Evolutionary conservation across 2,113 vertebrate genomes (phyloP).

Genomic region (Dinomys branickii): DNA sequence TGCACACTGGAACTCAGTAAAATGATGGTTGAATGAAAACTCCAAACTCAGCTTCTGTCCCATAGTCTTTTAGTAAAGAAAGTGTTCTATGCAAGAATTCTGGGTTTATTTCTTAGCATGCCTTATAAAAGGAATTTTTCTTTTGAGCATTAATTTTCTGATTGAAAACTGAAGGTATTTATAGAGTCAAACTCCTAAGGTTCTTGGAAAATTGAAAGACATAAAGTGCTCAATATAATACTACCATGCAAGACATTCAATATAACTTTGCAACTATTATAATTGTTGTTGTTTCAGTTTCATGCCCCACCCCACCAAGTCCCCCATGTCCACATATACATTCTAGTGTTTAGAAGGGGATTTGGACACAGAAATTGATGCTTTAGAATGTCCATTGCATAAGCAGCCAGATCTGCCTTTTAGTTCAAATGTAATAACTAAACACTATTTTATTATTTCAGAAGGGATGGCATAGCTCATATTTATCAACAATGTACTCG

Average conservation of each 20-base stretch:
- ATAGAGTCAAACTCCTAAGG: background rate
- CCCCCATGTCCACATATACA: accelerated
- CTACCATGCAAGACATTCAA: no score
- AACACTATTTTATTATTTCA: background rate
- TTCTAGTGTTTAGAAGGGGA: background rate
- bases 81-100: background rate
- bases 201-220: background rate
- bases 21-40: no score
- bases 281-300: background rate
- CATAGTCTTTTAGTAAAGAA: background rate
- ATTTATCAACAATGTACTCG: background rate
- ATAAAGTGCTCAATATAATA: no score
- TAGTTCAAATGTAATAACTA: background rate
- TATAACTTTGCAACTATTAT: background rate
- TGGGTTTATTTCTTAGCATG: background rate
- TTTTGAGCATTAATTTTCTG: background rate
- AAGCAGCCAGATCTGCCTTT: background rate
- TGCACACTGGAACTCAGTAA: background rate
- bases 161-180: background rate
- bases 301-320: background rate
- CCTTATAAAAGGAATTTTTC: background rate
- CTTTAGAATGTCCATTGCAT: accelerated
- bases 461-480: background rate
- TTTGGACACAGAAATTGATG: background rate
- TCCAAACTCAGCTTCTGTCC: background rate